Conservation (phyloP, 2,797 vertebrate genomes). For the Xiphophorus birchmanni region DNA sequence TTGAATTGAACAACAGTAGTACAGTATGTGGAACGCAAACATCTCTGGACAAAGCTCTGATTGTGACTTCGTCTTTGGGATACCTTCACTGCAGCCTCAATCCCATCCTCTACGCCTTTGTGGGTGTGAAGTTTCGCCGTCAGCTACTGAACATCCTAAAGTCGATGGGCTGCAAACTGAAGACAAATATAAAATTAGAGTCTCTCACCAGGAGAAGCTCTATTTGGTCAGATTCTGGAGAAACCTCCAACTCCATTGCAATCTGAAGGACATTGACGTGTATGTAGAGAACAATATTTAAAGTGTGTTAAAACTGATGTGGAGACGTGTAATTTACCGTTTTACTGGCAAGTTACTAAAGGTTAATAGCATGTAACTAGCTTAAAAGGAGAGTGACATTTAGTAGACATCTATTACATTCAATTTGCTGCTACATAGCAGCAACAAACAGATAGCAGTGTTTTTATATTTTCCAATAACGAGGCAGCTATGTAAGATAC, state of each 20-base stretch:
- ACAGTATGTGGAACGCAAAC: not conserved
- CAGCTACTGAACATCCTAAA: constrained; percentile 79
- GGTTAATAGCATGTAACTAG: not conserved
- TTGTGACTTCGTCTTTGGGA: constrained; percentile 78
- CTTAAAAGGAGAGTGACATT: not conserved
- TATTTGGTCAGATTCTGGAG: constrained; percentile 83
- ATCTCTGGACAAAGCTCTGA: constrained; percentile 74
- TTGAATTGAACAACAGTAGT: constrained; percentile 46
- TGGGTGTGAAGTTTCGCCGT: constrained; percentile 87
- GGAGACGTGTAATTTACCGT: not conserved
- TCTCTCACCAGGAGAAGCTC: constrained; percentile 72
- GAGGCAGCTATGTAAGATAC: not conserved
- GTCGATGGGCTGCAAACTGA: constrained; percentile 74
- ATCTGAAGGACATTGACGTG: constrained; percentile 59
- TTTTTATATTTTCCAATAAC: no score
- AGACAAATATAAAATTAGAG: constrained; percentile 38
- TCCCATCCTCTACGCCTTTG: constrained; percentile 90
- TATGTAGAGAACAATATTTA: not conserved
- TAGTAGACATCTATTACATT: not conserved
- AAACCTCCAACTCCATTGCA: constrained; percentile 83
- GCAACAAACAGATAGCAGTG: no score
- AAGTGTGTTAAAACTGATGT: not conserved
- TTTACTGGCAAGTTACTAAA: not conserved
- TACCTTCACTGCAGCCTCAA: constrained; percentile 90
- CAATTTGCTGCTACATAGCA: no score